phyloP scores from a whole-genome alignment of 92 coral and sea anemone genomes.

The Isaurus tuberculatus region DNA sequence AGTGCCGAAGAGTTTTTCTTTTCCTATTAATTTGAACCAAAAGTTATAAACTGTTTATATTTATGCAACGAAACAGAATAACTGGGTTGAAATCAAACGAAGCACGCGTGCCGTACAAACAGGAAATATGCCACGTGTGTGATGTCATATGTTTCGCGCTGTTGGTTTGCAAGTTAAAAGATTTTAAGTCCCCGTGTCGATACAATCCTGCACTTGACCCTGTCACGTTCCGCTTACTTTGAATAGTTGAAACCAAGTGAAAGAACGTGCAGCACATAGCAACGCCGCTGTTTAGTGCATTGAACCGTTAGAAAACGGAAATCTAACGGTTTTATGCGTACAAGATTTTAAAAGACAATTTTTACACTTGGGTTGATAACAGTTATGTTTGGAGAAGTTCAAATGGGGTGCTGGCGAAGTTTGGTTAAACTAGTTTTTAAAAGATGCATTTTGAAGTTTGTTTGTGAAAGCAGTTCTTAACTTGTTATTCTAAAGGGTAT shows the following conservation, averaged over 20 bases:
- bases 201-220: constrained; percentile 9
- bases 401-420: too few species aligned
- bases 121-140: not conserved
- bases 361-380: not conserved
- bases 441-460: too few species aligned
- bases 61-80: too few species aligned
- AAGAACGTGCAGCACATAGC: constrained; percentile 27
- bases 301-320: constrained; percentile 8
- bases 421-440: too few species aligned
- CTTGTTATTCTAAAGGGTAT: too few species aligned
- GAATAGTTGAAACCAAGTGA: constrained; percentile 2
- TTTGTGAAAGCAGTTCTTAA: too few species aligned
- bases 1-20: too few species aligned
- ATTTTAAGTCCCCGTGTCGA: not conserved
- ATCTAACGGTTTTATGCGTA: not conserved
- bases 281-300: constrained; percentile 22
- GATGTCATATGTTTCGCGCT: too few species aligned
- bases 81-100: too few species aligned
- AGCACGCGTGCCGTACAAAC: not conserved
- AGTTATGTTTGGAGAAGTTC: too few species aligned
- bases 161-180: not conserved
- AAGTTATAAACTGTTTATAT: too few species aligned
- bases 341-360: not conserved
- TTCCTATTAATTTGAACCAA: too few species aligned
- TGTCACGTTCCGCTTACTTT: constrained; percentile 35